Evolutionary conservation across 2,113 vertebrate genomes (phyloP).

Genomic region (Aegithalos caudatus): DNA sequence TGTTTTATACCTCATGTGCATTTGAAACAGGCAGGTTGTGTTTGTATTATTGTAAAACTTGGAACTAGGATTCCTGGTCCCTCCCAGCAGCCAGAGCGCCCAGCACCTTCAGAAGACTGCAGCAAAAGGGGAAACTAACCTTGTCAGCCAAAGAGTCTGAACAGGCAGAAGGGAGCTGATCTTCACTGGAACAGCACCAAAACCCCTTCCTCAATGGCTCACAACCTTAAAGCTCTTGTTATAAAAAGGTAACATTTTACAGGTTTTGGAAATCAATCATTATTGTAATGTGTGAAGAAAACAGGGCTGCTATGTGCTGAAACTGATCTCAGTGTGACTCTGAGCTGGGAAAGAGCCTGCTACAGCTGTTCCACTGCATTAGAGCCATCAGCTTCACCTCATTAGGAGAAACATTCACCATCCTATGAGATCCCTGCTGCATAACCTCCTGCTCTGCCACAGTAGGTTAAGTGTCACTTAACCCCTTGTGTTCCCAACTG

Average conservation of each 20-base stretch:
- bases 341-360: not conserved
- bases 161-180: not conserved
- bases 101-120: not conserved
- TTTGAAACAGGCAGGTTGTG: not conserved
- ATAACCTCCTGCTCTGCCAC: not conserved
- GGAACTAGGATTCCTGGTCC: not conserved
- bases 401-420: conserved; percentile 39
- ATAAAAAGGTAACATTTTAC: not conserved
- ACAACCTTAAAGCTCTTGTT: not conserved
- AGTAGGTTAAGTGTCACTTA: not conserved
- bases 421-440: not conserved
- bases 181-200: not conserved
- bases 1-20: not conserved
- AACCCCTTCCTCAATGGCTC: not conserved
- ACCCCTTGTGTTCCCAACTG: not conserved
- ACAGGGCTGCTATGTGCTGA: not conserved
- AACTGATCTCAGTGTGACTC: not conserved
- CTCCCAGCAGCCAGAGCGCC: not conserved
- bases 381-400: conserved; percentile 33
- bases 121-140: not conserved
- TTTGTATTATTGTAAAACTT: not conserved
- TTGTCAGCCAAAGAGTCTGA: not conserved
- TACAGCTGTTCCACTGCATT: conserved; percentile 39
- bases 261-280: conserved; percentile 33
- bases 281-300: not conserved